Conservation (phyloP, 1,140 invertebrate genomes). For the Zaprionus vittiger region DNA sequence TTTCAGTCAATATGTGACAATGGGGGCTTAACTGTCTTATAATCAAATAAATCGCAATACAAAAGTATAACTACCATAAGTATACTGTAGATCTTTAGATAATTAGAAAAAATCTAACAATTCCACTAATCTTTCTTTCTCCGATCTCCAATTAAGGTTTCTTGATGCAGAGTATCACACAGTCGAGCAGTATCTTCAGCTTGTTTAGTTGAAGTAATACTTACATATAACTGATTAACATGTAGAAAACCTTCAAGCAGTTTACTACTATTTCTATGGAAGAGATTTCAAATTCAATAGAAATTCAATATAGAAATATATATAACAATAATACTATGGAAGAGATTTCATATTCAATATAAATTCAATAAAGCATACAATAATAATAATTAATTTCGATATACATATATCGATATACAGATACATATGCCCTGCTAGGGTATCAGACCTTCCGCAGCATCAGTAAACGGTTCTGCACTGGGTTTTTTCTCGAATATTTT, state of each 20-base stretch:
- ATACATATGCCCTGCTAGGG: not conserved
- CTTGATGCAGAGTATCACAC: not conserved
- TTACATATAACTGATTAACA: not conserved
- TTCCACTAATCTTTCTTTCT: too few relatives aligned
- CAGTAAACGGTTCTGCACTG: not conserved
- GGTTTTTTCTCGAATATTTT: not conserved
- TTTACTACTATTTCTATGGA: not conserved
- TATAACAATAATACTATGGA: too few relatives aligned
- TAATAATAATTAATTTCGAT: not conserved
- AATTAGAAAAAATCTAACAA: too few relatives aligned
- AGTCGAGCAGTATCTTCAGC: not conserved
- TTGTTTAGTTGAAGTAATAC: constrained; percentile 1
- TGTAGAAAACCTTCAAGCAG: not conserved
- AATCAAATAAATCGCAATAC: not conserved
- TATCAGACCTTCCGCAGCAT: not conserved
- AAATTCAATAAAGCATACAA: too few relatives aligned
- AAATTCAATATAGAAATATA: not conserved
- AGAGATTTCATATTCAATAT: too few relatives aligned
- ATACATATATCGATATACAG: not conserved
- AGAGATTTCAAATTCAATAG: constrained; percentile 1
- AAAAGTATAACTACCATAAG: not conserved
- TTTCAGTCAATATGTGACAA: not conserved
- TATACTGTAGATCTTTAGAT: not conserved
- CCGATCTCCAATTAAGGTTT: too few relatives aligned
- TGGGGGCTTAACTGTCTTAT: not conserved